phyloP scores from a whole-genome alignment of 2,113 vertebrate genomes.

The Hemicordylus capensis region DNA sequence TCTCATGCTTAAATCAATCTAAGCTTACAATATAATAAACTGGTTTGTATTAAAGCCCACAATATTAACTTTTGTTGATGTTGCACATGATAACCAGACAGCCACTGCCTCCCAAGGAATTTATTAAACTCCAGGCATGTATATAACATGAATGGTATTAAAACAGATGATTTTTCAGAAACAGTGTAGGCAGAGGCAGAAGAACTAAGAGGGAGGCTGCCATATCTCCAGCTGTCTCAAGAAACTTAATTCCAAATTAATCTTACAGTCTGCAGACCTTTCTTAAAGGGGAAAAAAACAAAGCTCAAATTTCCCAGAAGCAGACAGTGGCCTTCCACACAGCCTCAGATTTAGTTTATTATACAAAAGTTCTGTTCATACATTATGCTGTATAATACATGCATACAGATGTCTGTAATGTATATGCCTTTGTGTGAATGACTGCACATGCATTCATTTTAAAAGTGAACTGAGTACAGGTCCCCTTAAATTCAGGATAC shows the following conservation, averaged over 20 bases:
- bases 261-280: no score
- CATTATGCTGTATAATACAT: no score
- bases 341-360: neutral
- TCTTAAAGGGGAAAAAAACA: no score
- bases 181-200: neutral
- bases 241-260: no score
- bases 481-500: no score
- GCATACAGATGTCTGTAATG: no score
- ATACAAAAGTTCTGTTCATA: no score
- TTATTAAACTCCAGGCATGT: neutral
- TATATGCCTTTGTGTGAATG: no score
- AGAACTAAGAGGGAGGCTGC: neutral
- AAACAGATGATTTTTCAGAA: neutral
- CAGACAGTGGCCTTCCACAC: neutral
- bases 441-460: no score
- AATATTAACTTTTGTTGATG: neutral
- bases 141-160: neutral
- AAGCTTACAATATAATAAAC: neutral
- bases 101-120: neutral
- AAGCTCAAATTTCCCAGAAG: no score
- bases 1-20: neutral
- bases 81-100: fast-evolving
- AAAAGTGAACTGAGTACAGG: no score
- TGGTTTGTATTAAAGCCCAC: neutral
- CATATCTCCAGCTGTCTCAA: neutral